These are phyloP conservation scores for Chionoecetes opilio DNA, from an alignment of 1,140 invertebrate species.

Conservation along the genomic window DNA sequence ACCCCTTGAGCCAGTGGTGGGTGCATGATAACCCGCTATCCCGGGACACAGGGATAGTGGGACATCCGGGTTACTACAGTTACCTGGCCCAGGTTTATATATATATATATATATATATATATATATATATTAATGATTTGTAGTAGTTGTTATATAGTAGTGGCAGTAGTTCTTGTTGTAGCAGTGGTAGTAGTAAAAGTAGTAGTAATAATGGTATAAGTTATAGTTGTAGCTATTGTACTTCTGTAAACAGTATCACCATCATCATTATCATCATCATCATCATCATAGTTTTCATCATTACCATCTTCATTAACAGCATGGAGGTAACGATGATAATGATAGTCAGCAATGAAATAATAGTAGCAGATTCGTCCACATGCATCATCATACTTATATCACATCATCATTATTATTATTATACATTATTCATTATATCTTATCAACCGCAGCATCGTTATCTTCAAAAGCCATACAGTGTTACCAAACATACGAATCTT, in stretches of 20 bases:
- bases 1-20: too few species aligned
- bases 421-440: slow-evolving; percentile 8
- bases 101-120: too few species aligned
- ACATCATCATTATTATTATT: background rate
- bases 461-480: background rate
- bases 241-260: background rate
- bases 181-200: slow-evolving; percentile 6
- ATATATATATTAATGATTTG: too few species aligned
- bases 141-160: slow-evolving; percentile 17
- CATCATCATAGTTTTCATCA: too few species aligned
- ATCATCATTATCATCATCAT: too few species aligned
- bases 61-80: too few species aligned
- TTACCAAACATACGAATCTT: background rate
- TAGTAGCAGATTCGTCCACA: background rate
- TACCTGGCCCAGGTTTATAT: too few species aligned
- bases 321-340: too few species aligned
- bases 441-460: background rate
- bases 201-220: background rate
- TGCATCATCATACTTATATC: background rate
- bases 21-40: too few species aligned
- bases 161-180: slow-evolving; percentile 4
- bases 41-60: too few species aligned
- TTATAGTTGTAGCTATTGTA: background rate
- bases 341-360: too few species aligned
- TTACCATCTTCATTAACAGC: too few species aligned